Evolutionary conservation across 2,797 vertebrate species (phyloP).

Genomic region (Acomys russatus): DNA sequence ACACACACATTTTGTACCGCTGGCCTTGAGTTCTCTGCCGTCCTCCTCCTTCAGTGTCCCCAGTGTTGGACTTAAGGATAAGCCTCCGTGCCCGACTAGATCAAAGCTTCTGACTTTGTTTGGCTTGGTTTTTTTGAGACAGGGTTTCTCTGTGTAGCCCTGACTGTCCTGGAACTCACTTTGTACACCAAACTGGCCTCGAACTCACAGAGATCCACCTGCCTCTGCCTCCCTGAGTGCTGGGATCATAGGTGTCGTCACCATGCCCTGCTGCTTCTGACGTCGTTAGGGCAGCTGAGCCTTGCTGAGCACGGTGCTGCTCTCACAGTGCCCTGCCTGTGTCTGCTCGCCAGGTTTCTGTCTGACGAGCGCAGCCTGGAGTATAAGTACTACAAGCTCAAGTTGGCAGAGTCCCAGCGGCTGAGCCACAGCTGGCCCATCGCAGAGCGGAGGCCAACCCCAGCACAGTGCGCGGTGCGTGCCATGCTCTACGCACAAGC

Average conservation of each 20-base stretch:
- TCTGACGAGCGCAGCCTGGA: constrained; percentile 89
- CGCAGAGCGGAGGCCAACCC: constrained; percentile 57
- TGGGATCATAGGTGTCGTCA: too few species aligned
- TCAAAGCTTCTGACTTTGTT: neutral
- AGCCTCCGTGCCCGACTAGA: neutral
- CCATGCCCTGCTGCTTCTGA: neutral
- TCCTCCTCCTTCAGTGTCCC: neutral
- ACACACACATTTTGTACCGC: neutral
- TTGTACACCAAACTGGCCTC: too few species aligned
- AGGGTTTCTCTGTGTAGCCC: too few species aligned
- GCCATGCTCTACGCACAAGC: constrained; percentile 88
- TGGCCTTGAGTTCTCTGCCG: neutral
- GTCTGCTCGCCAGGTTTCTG: constrained; percentile 86
- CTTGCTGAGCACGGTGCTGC: neutral
- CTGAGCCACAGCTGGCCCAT: constrained; percentile 57
- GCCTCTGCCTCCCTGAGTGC: too few species aligned
- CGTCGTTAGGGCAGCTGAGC: neutral
- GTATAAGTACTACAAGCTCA: constrained; percentile 90
- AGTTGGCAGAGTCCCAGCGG: constrained; percentile 86
- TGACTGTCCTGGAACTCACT: too few species aligned
- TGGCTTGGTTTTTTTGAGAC: too few species aligned
- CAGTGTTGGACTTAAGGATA: neutral
- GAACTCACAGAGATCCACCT: too few species aligned
- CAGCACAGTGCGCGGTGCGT: constrained; percentile 80
- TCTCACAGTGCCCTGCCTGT: neutral